Evolutionary conservation across 2,888 invertebrate species (phyloP), one percentile per base, ranked within the genome.

Genomic region (Dicycla oo): DNA sequence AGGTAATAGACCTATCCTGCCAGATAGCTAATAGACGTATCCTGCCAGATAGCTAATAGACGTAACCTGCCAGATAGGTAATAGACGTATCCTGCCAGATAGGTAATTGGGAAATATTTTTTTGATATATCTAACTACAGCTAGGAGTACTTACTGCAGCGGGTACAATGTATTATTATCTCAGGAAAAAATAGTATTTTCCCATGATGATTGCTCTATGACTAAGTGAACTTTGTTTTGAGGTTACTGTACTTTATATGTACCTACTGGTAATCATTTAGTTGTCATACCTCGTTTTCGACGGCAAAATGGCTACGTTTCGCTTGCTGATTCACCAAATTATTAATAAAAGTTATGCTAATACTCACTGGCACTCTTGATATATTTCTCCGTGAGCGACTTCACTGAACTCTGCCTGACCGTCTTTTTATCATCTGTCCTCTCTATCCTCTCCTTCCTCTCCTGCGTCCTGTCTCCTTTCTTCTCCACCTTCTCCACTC

Each of bases 311-410:
- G 20, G 23, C n/a, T 34, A 54, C 45, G 18, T 10, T 62, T 65
- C 23, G 15, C 53, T 38, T 26, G 11, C 38, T 47, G 69, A 69
- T n/a, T 73, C 51, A 58, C 23, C 3, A 47, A 23, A 49, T 38
- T 58, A 38, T 69, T 45, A 58, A 38, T 73, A 23, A 49, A 67
- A 57, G 15, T 15, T 11, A 43, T 47, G 43, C 7, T 45, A 51
- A 11, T 73, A 93, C 95, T 95, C 81, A 95, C 95, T 94, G 65
- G 97, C 96, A 90, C 97, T 97, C 88, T 98, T 97, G 86, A 97
- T 97, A 89, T 97, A 98, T 91, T 98, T 98, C 89, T 98, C 97
- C n/a, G 97, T 97, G 80, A 98, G 96, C 70, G 97, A 98, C 89
- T 97, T 97, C 20, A 98, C 97, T 0, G 98, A 98, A 82, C 97